Base-by-base conservation (phyloP, 1,140 invertebrate genomes). In the Pemphigus obesinymphae region DNA sequence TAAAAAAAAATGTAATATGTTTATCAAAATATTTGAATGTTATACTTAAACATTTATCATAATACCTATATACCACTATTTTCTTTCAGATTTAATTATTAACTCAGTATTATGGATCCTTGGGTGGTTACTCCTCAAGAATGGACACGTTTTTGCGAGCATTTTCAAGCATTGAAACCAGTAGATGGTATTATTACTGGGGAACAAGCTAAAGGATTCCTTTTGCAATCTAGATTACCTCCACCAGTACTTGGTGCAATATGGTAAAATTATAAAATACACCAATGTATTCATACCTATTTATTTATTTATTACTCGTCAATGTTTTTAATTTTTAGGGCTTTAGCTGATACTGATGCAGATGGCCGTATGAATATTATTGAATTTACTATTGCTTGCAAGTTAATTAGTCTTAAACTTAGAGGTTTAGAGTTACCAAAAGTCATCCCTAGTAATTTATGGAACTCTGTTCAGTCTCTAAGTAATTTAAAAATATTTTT, bases 311-410 rank as follows among this genome's bases (percentile, higher is more conserved):
- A 68, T 83, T 11, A 43, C 29, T 70, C n/a, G n/a, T n/a, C n/a
- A 55, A 72, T 31, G 4, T 48, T 48, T 4, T 45, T 58, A 82
- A 80, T 82, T 88, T 88, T 70, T 85, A 96, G 95, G 95, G 90
- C 90, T 63, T 87, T 99, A 61, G 96, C 97, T 23, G 97, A 99
- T 88, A 94, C 96, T 73, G 96, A 99, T 89, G 91, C 93, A 58
- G 97, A 99, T 92, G 97, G 97, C 0, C 96, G 95, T 89, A 94
- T 99, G 92, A 95, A 99, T 87, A 92, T 96, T 68, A 94, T 94
- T 86, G 97, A 99, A 88, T 99, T 99, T 87, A 96, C 95, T 73
- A 97, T 99, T 85, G 97, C 97, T 68, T 98, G 97, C 88, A 97
- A 98, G 90, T 90, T 99, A 63, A 99, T 99, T 70, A 96, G 95